These are phyloP conservation scores for Galaxias olidus DNA, from an alignment of 2,797 vertebrate genomes.

Conservation along the genomic window DNA sequence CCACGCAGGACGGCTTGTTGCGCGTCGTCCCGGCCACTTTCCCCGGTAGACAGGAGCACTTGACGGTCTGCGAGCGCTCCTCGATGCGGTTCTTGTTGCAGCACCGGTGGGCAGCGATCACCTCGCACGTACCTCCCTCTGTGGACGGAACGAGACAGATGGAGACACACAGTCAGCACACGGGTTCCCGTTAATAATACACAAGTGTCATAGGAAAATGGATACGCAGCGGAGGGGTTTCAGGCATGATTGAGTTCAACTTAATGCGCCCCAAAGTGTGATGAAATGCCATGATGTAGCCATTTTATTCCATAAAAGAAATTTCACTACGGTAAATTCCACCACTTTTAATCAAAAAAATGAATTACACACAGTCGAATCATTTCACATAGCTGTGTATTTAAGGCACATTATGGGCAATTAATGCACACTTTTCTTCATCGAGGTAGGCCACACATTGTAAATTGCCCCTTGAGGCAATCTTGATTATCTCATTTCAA, in stretches of 20 bases:
- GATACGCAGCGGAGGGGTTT: no score
- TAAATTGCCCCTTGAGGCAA: constrained; percentile 68
- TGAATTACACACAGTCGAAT: no score
- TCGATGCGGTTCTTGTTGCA: constrained; percentile 99
- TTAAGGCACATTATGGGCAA: constrained; percentile 31
- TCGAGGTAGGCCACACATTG: constrained; percentile 55
- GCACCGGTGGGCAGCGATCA: constrained; percentile 97
- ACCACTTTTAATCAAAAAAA: no score
- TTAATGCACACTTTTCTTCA: constrained; percentile 45
- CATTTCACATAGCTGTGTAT: constrained; percentile 11
- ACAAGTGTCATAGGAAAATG: background rate
- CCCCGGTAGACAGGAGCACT: constrained; percentile 98
- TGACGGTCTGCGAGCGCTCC: constrained; percentile 98
- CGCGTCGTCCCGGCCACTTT: constrained; percentile 98
- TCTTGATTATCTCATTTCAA: constrained; percentile 71
- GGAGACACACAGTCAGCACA: no score
- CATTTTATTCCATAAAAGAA: no score
- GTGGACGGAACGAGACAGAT: constrained; percentile 59
- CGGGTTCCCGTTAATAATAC: constrained; percentile 31
- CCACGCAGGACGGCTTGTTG: constrained; percentile 98
- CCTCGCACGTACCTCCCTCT: constrained; percentile 99
- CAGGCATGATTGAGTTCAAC: no score
- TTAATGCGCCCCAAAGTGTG: no score
- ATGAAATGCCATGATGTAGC: no score
- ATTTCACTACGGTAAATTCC: no score